These are phyloP conservation scores for Pollimyrus isidori DNA, from an alignment of 2,113 vertebrate species.

Conservation along the genomic window DNA sequence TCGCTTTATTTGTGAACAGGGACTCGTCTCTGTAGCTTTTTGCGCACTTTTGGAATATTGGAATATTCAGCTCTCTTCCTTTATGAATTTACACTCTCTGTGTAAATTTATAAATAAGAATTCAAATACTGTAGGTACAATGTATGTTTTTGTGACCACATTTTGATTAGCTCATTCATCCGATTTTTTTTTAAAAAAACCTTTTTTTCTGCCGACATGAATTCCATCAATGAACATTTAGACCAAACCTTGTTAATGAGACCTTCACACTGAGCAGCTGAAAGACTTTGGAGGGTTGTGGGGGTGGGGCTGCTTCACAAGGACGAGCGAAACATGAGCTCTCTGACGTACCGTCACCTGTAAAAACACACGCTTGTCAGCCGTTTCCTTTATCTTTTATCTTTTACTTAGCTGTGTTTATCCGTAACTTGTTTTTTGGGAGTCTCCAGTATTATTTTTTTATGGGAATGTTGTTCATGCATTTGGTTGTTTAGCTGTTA, in stretches of 20 bases:
- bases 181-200: not conserved
- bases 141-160: not conserved
- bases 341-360: not conserved
- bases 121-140: conserved; percentile 8
- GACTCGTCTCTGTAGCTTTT: not conserved
- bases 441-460: conserved; percentile 14
- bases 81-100: not conserved
- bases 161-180: not conserved
- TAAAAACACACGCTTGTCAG: not conserved
- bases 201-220: not conserved
- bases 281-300: conserved; percentile 11
- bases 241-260: not conserved
- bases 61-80: not conserved
- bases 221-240: conserved; percentile 5
- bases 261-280: conserved; percentile 46
- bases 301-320: not conserved
- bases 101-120: not conserved
- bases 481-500: not conserved
- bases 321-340: not conserved
- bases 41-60: not conserved
- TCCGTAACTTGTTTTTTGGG: not conserved
- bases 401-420: not conserved
- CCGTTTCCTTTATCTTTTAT: not conserved
- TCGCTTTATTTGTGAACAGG: not conserved
- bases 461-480: not conserved